phyloP scores from a whole-genome alignment of 2,113 vertebrate species.

The Sapajus apella region DNA sequence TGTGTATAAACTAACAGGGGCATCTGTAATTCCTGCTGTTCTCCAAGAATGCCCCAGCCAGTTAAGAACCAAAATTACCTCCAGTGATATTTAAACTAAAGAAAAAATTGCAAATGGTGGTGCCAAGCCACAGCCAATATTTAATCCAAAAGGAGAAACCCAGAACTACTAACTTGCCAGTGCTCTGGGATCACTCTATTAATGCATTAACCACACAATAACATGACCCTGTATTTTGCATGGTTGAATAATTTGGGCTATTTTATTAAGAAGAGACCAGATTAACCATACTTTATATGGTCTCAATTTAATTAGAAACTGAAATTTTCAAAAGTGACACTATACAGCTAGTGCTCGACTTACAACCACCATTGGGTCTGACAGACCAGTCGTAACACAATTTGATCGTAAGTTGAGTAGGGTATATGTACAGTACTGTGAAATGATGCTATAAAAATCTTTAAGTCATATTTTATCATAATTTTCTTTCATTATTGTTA shows the following conservation, averaged over 20 bases:
- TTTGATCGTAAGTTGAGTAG: too few species aligned
- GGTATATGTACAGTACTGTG: too few species aligned
- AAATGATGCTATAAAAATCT: too few species aligned
- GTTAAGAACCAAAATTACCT: not conserved
- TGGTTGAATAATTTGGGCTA: not conserved
- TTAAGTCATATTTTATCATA: too few species aligned
- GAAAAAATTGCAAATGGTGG: not conserved
- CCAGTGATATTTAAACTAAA: not conserved
- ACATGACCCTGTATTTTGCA: not conserved
- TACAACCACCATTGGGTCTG: too few species aligned
- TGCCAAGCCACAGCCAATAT: not conserved
- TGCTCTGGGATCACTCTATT: not conserved
- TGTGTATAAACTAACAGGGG: not conserved
- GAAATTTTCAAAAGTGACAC: not conserved
- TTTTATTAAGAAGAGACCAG: not conserved
- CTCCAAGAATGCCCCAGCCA: fast-evolving
- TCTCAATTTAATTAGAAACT: not conserved
- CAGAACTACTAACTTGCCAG: not conserved
- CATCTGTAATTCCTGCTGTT: not conserved
- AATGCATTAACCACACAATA: not conserved
- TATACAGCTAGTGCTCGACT: not conserved
- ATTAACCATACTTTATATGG: not conserved
- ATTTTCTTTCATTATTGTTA: too few species aligned
- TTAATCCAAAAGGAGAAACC: not conserved
- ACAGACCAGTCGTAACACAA: too few species aligned